Evolutionary conservation across 2,113 vertebrate genomes (phyloP).

Genomic region (Micronycteris hirsuta): DNA sequence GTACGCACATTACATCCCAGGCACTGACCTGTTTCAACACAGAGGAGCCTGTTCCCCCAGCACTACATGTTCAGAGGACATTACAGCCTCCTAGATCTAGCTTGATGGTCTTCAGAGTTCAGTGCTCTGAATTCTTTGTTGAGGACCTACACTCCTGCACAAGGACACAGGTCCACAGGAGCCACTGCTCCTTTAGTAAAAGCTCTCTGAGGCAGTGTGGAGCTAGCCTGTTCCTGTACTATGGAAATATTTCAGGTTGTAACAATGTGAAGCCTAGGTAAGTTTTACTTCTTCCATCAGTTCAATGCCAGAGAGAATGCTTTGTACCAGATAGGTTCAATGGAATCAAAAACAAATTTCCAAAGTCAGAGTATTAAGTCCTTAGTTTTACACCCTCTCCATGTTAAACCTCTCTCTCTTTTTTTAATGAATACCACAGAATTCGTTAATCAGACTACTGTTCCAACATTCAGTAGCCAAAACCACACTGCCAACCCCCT

Average conservation of each 20-base stretch:
- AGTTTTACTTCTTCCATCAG: not conserved
- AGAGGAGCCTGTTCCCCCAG: not conserved
- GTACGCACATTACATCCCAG: not conserved
- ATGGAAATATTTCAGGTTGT: not conserved
- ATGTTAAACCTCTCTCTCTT: not conserved
- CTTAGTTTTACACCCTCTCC: not conserved
- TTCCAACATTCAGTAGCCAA: not conserved
- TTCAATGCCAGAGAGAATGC: not conserved
- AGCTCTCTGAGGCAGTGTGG: not conserved
- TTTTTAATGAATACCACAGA: not conserved
- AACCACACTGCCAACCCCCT: not conserved
- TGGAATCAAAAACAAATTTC: not conserved
- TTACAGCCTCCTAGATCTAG: not conserved
- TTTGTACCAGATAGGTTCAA: not conserved
- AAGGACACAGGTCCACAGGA: not conserved
- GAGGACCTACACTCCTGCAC: not conserved
- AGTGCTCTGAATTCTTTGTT: not conserved
- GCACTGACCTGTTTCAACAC: not conserved
- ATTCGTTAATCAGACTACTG: not conserved
- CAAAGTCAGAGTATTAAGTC: not conserved
- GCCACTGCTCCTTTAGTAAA: not conserved
- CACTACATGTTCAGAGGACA: not conserved
- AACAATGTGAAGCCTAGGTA: not conserved
- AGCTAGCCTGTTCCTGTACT: not conserved
- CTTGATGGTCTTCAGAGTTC: not conserved